phyloP scores from a whole-genome alignment of 2,797 vertebrate species.

The Leontopithecus rosalia region DNA sequence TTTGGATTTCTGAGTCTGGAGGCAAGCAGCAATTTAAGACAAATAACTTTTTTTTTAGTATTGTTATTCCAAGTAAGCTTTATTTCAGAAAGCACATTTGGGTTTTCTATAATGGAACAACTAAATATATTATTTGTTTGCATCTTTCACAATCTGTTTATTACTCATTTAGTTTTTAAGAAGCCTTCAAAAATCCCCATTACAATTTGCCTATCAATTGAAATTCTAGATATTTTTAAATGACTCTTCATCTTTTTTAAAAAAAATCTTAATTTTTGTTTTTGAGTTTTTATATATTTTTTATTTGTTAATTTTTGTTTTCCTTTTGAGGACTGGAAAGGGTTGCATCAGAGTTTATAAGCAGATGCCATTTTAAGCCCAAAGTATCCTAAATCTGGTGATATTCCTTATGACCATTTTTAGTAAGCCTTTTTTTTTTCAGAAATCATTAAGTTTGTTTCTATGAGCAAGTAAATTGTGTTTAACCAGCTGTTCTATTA shows the following conservation, averaged over 20 bases:
- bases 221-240: background rate
- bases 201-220: background rate
- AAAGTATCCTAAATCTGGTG: slow-evolving; percentile 53
- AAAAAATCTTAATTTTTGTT: background rate
- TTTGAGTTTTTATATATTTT: background rate
- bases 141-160: background rate
- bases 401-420: slow-evolving; percentile 68
- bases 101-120: background rate
- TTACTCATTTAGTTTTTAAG: background rate
- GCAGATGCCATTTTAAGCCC: background rate
- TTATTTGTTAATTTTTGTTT: background rate
- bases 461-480: slow-evolving; percentile 72
- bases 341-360: background rate
- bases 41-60: background rate
- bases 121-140: background rate
- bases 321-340: background rate
- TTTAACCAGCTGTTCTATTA: slow-evolving; percentile 77
- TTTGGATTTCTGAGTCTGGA: background rate
- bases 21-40: background rate
- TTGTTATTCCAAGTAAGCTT: background rate
- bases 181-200: background rate
- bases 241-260: background rate
- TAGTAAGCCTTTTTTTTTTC: slow-evolving; percentile 8
- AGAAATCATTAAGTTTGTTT: slow-evolving; percentile 76
- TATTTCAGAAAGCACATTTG: background rate